These are phyloP conservation scores for Balearica regulorum DNA, from an alignment of 2,797 vertebrate species.

Conservation along the genomic window DNA sequence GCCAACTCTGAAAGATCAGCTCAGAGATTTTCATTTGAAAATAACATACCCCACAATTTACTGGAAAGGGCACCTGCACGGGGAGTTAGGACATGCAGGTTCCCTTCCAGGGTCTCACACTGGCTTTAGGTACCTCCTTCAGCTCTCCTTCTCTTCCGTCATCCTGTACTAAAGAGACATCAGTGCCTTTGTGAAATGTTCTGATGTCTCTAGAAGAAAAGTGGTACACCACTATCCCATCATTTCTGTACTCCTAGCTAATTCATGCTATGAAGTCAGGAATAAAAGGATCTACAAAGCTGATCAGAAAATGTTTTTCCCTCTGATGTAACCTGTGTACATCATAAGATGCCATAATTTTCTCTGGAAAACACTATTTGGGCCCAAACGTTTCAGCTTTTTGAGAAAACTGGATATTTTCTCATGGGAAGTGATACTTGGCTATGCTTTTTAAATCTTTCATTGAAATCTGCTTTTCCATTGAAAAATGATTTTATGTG, in stretches of 20 bases:
- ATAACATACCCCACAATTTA: not conserved
- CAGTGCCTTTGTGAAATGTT: not conserved
- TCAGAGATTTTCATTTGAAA: not conserved
- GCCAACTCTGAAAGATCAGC: not conserved
- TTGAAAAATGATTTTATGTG: not conserved
- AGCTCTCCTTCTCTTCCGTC: not conserved
- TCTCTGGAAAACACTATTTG: not conserved
- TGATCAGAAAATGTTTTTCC: not conserved
- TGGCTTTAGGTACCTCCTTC: not conserved
- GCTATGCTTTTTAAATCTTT: not conserved
- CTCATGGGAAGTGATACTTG: not conserved
- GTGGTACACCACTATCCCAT: not conserved
- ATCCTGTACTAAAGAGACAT: not conserved
- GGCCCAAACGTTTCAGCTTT: not conserved
- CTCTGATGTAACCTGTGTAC: not conserved
- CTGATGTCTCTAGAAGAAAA: constrained; percentile 13
- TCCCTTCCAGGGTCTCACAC: not conserved
- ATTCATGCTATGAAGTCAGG: not conserved
- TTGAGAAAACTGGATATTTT: not conserved
- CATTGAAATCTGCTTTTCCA: not conserved
- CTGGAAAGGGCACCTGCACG: not conserved
- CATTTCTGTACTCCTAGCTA: not conserved
- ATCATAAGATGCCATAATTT: not conserved
- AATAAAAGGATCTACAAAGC: not conserved
- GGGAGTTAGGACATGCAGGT: not conserved